Evolutionary conservation across 2,113 vertebrate genomes (phyloP).

Genomic region (Trogon melanurus): DNA sequence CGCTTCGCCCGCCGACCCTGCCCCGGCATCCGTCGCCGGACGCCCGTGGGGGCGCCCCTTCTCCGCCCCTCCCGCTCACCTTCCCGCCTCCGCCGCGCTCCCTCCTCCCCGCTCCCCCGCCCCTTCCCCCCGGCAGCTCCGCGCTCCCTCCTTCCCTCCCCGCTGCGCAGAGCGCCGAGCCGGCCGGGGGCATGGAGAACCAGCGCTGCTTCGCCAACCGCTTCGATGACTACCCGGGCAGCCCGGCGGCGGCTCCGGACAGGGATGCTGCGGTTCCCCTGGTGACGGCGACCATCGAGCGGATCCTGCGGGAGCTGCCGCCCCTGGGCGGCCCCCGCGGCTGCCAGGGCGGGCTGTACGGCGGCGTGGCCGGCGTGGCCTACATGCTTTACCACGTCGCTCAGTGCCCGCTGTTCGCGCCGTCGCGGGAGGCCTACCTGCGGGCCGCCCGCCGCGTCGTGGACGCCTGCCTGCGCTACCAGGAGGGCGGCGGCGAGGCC

Average conservation of each 20-base stretch:
- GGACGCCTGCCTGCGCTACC: conserved; percentile 80
- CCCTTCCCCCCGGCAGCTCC: not conserved
- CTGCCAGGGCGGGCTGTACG: conserved; percentile 85
- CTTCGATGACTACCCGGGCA: conserved; percentile 87
- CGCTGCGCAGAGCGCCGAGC: not conserved
- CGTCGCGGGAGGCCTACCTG: conserved; percentile 80
- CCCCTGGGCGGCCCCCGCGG: conserved; percentile 68
- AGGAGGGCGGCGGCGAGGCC: conserved; percentile 82
- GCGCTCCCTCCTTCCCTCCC: not conserved
- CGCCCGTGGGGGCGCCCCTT: not conserved
- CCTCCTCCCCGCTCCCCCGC: not conserved
- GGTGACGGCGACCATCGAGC: conserved; percentile 81
- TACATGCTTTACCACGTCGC: conserved; percentile 89
- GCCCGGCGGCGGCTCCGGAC: conserved; percentile 77
- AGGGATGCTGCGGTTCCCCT: conserved; percentile 75
- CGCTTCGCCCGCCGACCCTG: not conserved
- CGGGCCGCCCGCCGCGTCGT: conserved; percentile 84
- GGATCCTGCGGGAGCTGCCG: conserved; percentile 81
- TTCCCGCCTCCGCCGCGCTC: not conserved
- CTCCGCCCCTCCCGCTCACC: not conserved
- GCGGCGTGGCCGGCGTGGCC: conserved; percentile 86
- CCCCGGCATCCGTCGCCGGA: not conserved
- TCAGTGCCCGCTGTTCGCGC: conserved; percentile 83
- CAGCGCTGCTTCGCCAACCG: conserved; percentile 86
- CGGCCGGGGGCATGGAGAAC: conserved; percentile 69